These are phyloP conservation scores for Heteropelma amictum DNA, from an alignment of 2,888 invertebrate genomes.

Conservation along the genomic window DNA sequence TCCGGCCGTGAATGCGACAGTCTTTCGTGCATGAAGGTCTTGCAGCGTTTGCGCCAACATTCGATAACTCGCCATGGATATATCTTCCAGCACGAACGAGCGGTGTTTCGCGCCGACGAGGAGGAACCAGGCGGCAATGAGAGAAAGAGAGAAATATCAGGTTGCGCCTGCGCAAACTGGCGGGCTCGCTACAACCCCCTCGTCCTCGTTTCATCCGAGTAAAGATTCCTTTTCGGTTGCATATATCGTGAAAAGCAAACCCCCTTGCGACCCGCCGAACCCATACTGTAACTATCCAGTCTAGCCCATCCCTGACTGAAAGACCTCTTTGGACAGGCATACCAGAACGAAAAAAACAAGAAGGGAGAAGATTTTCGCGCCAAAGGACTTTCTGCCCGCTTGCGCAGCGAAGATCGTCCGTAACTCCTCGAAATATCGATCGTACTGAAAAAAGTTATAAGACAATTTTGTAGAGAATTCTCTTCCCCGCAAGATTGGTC, in stretches of 20 bases:
- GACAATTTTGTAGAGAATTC: no score
- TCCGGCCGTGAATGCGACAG: slow-evolving; percentile 15
- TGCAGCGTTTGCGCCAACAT: slow-evolving; percentile 49
- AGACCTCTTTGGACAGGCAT: not conserved
- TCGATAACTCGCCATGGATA: slow-evolving; percentile 46
- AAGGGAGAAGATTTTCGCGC: slow-evolving; percentile 31
- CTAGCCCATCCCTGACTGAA: slow-evolving; percentile 30
- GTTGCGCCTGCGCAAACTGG: slow-evolving; percentile 40
- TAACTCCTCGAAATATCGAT: no score
- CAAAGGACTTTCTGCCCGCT: slow-evolving; percentile 37
- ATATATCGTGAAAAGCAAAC: slow-evolving; percentile 34
- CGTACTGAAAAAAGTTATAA: no score
- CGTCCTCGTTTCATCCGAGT: slow-evolving; percentile 46
- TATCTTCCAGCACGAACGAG: slow-evolving; percentile 16
- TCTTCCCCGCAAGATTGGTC: no score
- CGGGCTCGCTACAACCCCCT: slow-evolving; percentile 1
- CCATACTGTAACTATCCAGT: not conserved
- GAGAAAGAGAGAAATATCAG: not conserved
- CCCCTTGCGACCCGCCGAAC: not conserved
- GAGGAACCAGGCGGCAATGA: not conserved
- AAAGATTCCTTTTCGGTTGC: slow-evolving; percentile 59
- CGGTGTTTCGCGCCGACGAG: not conserved
- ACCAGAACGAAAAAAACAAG: not conserved
- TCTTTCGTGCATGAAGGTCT: slow-evolving; percentile 47
- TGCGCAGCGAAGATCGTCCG: no score